These are phyloP conservation scores for Hylaeus volcanicus DNA, from an alignment of 1,140 invertebrate species.

Conservation along the genomic window DNA sequence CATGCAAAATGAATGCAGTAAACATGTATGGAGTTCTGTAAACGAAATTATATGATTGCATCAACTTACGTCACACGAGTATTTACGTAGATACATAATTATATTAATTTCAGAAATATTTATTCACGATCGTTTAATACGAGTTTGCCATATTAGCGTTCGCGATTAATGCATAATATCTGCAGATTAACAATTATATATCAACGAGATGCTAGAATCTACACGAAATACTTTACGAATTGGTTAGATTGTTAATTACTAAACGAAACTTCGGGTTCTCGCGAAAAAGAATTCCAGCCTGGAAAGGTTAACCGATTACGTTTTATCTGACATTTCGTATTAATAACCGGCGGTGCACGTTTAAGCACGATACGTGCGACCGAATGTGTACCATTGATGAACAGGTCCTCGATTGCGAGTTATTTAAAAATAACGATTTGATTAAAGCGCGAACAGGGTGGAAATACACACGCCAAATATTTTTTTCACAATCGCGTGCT, in stretches of 20 bases:
- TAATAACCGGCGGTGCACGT: conserved; percentile 24
- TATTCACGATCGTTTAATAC: too few species aligned
- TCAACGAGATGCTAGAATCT: background rate
- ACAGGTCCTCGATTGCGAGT: background rate
- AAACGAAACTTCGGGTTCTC: background rate
- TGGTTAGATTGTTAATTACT: background rate
- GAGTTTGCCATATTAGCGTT: too few species aligned
- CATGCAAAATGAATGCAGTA: too few species aligned
- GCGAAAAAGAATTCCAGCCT: conserved; percentile 4
- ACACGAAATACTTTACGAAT: background rate
- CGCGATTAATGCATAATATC: too few species aligned
- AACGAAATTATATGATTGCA: too few species aligned
- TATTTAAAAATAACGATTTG: conserved; percentile 18
- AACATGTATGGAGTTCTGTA: too few species aligned
- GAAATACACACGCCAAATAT: background rate
- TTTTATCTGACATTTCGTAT: conserved; percentile 45
- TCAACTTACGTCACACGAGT: too few species aligned
- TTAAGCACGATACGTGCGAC: conserved; percentile 3
- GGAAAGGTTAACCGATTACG: conserved; percentile 33
- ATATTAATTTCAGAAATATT: too few species aligned
- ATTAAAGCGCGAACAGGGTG: background rate
- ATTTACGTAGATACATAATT: too few species aligned
- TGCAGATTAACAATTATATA: too few species aligned
- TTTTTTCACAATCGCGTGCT: background rate
- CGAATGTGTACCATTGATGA: conserved; percentile 34